Conservation (phyloP, 2,888 invertebrate genomes). For the Aromia moschata region DNA sequence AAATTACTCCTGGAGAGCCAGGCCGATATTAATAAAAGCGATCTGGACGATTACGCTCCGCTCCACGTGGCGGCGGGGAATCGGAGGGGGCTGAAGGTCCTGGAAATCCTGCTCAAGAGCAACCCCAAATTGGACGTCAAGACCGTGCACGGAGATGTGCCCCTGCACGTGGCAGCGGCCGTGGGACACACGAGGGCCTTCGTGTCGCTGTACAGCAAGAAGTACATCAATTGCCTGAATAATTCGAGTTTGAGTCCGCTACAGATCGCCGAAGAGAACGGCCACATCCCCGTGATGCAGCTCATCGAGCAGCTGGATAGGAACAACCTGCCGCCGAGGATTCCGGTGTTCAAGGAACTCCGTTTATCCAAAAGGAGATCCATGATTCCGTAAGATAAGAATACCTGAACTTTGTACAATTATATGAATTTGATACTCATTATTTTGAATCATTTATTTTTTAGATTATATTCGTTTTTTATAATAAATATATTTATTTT, state of each 20-base stretch:
- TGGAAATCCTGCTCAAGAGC: slow-evolving; percentile 38
- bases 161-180: slow-evolving; percentile 46
- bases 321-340: slow-evolving; percentile 21
- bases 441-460: too few relatives aligned
- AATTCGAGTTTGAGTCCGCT: slow-evolving; percentile 36
- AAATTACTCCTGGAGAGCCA: slow-evolving; percentile 37
- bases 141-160: slow-evolving; percentile 43
- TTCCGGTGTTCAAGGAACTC: slow-evolving; percentile 28
- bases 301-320: slow-evolving; percentile 21
- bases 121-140: slow-evolving; percentile 32
- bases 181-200: slow-evolving; percentile 39
- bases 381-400: neutral
- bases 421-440: too few relatives aligned
- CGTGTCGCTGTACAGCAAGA: slow-evolving; percentile 35
- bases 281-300: slow-evolving; percentile 30
- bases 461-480: too few relatives aligned
- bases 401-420: too few relatives aligned
- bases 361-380: slow-evolving; percentile 10
- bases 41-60: slow-evolving; percentile 46
- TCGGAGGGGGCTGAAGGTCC: slow-evolving; percentile 23
- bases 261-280: slow-evolving; percentile 38
- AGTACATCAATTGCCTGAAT: slow-evolving; percentile 29
- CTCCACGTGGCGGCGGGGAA: slow-evolving; percentile 43
- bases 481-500: too few relatives aligned
- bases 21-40: slow-evolving; percentile 40